Conservation (phyloP, 2,797 vertebrate genomes). For the Lophotriccus pileatus region DNA sequence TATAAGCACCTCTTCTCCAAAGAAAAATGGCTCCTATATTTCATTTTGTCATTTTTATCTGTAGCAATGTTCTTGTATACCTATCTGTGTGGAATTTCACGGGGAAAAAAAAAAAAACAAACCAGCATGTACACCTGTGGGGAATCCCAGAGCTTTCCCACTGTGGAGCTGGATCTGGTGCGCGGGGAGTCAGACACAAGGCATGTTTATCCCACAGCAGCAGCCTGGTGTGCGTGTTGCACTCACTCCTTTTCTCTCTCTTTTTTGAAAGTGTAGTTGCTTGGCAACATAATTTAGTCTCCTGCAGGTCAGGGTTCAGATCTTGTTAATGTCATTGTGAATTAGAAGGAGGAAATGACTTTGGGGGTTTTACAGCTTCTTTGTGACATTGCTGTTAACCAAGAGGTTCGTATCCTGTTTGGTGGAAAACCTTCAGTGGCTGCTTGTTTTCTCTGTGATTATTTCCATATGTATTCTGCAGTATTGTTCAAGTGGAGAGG, state of each 20-base stretch:
- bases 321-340: constrained; percentile 69
- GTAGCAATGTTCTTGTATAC: constrained; percentile 67
- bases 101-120: not conserved
- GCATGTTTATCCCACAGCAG: not conserved
- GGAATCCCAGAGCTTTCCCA: not conserved
- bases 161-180: not conserved
- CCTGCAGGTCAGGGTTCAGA: constrained; percentile 69
- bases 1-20: constrained; percentile 74
- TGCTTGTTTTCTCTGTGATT: not conserved
- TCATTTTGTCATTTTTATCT: constrained; percentile 78
- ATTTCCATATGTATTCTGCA: not conserved
- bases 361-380: constrained; percentile 48
- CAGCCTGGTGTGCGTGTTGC: not conserved
- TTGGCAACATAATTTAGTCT: constrained; percentile 70
- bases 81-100: constrained; percentile 3
- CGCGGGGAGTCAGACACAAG: not conserved
- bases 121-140: not conserved
- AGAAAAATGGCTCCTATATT: constrained; percentile 81
- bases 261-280: constrained; percentile 42
- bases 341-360: constrained; percentile 67
- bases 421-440: not conserved
- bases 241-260: not conserved
- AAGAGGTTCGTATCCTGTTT: not conserved
- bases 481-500: not conserved
- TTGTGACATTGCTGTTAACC: constrained; percentile 45